These are phyloP conservation scores for Synanthedon vespiformis DNA, from an alignment of 2,888 invertebrate species.

Conservation along the genomic window DNA sequence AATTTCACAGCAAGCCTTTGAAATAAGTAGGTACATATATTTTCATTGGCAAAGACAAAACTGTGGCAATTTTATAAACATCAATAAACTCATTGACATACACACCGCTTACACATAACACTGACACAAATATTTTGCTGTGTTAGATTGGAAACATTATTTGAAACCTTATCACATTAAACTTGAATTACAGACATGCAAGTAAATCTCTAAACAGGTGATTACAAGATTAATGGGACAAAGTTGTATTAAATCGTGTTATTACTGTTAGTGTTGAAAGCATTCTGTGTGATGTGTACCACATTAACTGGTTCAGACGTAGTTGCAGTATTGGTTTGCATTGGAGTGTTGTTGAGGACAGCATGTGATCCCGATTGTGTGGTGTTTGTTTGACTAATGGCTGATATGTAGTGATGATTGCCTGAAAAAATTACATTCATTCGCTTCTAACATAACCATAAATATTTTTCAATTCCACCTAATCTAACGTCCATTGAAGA, in stretches of 20 bases:
- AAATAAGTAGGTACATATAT: too few relatives aligned
- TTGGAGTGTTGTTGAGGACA: conserved; percentile 25
- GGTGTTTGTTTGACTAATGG: conserved; percentile 39
- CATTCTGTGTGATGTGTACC: conserved; percentile 38
- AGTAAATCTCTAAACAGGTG: background rate
- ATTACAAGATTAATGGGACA: background rate
- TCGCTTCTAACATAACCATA: background rate
- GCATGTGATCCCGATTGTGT: conserved; percentile 17
- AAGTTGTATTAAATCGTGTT: conserved; percentile 5
- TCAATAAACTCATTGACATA: conserved; percentile 4
- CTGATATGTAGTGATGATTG: conserved; percentile 43
- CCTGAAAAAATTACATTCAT: conserved; percentile 40
- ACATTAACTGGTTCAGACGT: conserved; percentile 39
- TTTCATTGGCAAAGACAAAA: background rate
- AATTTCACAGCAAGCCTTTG: too few relatives aligned
- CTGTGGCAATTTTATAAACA: background rate
- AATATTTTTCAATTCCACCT: too few relatives aligned
- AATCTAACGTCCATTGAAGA: too few relatives aligned
- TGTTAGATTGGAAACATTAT: background rate
- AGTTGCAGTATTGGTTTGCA: conserved; percentile 24
- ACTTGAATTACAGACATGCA: background rate
- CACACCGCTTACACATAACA: conserved; percentile 15
- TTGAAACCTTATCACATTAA: background rate
- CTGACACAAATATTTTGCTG: background rate
- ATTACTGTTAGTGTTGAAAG: conserved; percentile 24